phyloP scores from a whole-genome alignment of 2,888 invertebrate species.

The Smittia aterrima region DNA sequence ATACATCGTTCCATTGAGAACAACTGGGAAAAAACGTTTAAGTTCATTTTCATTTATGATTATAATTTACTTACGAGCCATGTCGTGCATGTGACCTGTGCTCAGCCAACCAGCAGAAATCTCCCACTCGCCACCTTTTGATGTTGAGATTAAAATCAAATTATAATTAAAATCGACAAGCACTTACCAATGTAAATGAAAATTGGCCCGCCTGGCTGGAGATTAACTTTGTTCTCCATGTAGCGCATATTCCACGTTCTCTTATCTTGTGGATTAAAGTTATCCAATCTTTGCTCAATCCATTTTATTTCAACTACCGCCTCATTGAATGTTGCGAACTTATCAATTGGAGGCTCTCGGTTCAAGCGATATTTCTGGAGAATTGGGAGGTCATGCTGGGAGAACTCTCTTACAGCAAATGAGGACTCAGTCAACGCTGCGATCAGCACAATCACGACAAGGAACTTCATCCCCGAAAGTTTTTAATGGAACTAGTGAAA shows the following conservation, averaged over 20 bases:
- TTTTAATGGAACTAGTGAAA: background rate
- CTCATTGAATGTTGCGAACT: background rate
- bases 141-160: too few relatives aligned
- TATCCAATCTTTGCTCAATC: conserved; percentile 59
- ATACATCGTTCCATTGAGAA: conserved; percentile 61
- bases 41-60: too few relatives aligned
- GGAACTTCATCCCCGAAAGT: background rate
- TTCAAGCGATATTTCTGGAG: background rate
- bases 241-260: conserved; percentile 61
- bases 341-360: background rate
- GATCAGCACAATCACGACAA: background rate
- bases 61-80: conserved; percentile 60
- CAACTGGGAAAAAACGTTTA: too few relatives aligned
- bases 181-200: too few relatives aligned
- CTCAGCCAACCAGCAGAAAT: conserved; percentile 60
- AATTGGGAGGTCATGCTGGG: background rate
- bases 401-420: background rate
- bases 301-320: conserved; percentile 47
- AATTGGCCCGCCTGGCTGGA: conserved; percentile 57
- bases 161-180: too few relatives aligned
- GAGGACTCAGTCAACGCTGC: background rate
- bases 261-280: conserved; percentile 58
- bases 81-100: conserved; percentile 62
- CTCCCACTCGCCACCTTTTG: conserved; percentile 66
- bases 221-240: conserved; percentile 56